phyloP scores from a whole-genome alignment of 1,140 invertebrate species.

The Teleogryllus occipitalis region DNA sequence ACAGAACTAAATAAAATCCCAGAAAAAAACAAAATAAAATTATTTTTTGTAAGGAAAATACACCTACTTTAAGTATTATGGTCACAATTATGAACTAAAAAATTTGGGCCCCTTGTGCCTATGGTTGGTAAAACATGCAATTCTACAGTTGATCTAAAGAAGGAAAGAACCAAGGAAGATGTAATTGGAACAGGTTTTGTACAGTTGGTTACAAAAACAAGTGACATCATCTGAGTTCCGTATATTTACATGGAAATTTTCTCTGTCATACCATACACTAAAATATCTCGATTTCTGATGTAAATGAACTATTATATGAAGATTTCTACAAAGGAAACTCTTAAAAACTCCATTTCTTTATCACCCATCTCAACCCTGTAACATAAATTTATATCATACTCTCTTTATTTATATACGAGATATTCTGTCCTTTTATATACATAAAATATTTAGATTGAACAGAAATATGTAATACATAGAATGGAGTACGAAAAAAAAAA shows the following conservation, averaged over 20 bases:
- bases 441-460: background rate
- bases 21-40: too few species aligned
- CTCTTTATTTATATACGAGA: background rate
- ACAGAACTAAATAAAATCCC: too few species aligned
- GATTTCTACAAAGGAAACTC: background rate
- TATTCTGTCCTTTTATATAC: background rate
- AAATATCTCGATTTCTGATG: background rate
- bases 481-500: background rate
- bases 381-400: background rate
- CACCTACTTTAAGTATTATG: too few species aligned
- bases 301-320: background rate
- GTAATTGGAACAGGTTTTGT: too few species aligned
- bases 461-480: background rate
- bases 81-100: too few species aligned
- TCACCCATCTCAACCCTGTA: background rate
- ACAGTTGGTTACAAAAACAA: too few species aligned
- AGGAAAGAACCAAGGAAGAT: too few species aligned
- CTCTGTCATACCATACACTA: background rate
- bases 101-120: too few species aligned
- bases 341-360: background rate
- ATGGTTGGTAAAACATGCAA: too few species aligned
- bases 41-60: too few species aligned
- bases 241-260: slow-evolving; percentile 2
- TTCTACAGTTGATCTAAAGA: too few species aligned
- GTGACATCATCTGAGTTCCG: background rate